A percentile compares a stretch with the other conserved stretches of the same genome.
These are phyloP conservation scores for Notothenia rossii DNA, from an alignment of 2,113 vertebrate genomes.

Conservation along the genomic window DNA sequence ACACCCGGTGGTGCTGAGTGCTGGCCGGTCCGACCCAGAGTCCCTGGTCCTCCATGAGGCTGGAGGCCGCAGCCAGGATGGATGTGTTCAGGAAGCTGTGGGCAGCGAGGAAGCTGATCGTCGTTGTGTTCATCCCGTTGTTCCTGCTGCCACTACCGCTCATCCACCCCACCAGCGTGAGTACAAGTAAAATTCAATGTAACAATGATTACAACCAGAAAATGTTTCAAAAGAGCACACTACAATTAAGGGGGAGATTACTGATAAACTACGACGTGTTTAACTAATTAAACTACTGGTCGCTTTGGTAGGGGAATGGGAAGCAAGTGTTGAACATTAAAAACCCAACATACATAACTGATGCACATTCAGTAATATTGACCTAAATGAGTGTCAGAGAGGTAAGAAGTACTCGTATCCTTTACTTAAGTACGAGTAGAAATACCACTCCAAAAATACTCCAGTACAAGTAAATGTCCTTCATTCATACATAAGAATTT, in stretches of 20 bases:
- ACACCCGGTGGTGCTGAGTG: slow-evolving; percentile 44
- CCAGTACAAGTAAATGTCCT: too few species aligned
- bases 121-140: slow-evolving; percentile 91
- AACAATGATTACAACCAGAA: too few species aligned
- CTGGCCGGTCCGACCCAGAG: slow-evolving; percentile 41
- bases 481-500: too few species aligned
- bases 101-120: slow-evolving; percentile 89
- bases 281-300: background rate
- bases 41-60: slow-evolving; percentile 76
- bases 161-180: slow-evolving; percentile 93
- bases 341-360: background rate
- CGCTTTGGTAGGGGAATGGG: background rate
- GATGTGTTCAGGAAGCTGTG: slow-evolving; percentile 88
- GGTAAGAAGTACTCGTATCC: too few species aligned
- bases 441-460: too few species aligned
- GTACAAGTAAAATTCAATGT: slow-evolving; percentile 72
- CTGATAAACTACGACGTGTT: background rate
- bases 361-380: too few species aligned
- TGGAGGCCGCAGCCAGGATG: slow-evolving; percentile 86
- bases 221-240: background rate
- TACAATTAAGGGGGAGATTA: background rate
- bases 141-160: slow-evolving; percentile 93
- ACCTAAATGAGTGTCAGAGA: too few species aligned
- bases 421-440: too few species aligned
- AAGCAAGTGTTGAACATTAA: background rate